phyloP scores from a whole-genome alignment of 2,797 vertebrate genomes.

The Ctenochaetus hawaiiensis region DNA sequence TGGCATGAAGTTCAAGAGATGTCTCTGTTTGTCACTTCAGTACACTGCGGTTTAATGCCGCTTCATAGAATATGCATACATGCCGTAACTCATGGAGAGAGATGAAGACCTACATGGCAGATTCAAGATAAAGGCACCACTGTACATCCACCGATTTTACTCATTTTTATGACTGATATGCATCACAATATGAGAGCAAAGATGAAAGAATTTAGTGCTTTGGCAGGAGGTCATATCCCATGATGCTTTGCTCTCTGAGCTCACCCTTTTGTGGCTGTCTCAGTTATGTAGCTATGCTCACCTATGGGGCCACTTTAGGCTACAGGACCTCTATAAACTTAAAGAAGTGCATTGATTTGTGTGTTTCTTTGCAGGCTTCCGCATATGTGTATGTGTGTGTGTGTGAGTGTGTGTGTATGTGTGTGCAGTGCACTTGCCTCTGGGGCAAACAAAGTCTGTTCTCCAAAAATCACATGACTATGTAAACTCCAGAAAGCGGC shows the following conservation, averaged over 20 bases:
- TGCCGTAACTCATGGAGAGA: conserved; percentile 55
- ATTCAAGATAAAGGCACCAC: conserved; percentile 60
- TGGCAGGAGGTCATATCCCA: conserved; percentile 68
- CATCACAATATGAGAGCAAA: conserved; percentile 66
- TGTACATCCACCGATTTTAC: conserved; percentile 68
- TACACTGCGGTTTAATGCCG: conserved; percentile 60
- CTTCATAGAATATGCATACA: conserved; percentile 66
- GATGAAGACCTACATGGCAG: conserved; percentile 53
- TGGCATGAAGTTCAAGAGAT: conserved; percentile 76
- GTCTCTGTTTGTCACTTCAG: conserved; percentile 80
- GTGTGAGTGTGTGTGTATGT: conserved; percentile 20
- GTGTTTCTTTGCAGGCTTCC: conserved; percentile 13
- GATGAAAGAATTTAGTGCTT: conserved; percentile 68
- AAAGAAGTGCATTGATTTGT: conserved; percentile 19
- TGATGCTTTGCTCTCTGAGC: conserved; percentile 65
- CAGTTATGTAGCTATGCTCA: conserved; percentile 65
- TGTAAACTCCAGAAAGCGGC: conserved; percentile 59
- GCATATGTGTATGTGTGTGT: conserved; percentile 16
- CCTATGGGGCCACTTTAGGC: conserved; percentile 68
- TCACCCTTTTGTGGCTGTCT: conserved; percentile 60
- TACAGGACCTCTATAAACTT: conserved; percentile 68
- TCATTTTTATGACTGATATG: conserved; percentile 67
- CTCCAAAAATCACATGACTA: conserved; percentile 67
- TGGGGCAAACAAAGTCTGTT: conserved; percentile 50
- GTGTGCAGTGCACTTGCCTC: conserved; percentile 36